Conservation (phyloP, 2,797 vertebrate species). For the Allenopithecus nigroviridis region DNA sequence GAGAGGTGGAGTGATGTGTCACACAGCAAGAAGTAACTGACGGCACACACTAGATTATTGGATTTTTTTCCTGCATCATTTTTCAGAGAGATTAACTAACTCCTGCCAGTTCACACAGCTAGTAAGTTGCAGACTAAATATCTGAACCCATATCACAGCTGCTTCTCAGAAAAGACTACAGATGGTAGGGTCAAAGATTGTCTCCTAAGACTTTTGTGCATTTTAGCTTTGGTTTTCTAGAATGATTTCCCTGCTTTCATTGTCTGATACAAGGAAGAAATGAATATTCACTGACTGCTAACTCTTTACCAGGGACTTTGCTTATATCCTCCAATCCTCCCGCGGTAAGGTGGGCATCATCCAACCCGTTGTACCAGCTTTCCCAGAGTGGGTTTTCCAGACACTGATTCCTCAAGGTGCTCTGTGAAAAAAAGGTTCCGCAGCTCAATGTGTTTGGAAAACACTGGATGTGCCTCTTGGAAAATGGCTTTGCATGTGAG, state of each 20-base stretch:
- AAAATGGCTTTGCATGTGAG: background rate
- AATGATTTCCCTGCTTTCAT: background rate
- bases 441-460: background rate
- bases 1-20: background rate
- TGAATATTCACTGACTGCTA: background rate
- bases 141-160: background rate
- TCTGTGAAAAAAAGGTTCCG: background rate
- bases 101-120: background rate
- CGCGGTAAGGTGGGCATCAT: too few species aligned
- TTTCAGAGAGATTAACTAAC: slow-evolving; percentile 16
- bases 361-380: background rate
- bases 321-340: too few species aligned
- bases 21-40: background rate
- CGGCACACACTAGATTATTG: background rate
- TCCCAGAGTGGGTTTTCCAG: background rate
- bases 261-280: background rate
- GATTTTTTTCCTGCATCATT: background rate
- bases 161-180: background rate
- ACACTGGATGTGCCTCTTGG: background rate
- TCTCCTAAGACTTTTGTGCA: background rate
- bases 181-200: background rate
- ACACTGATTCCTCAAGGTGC: background rate
- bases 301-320: background rate
- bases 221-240: background rate
- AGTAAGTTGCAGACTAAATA: background rate